phyloP scores from a whole-genome alignment of 2,113 vertebrate species.

The Hypocryptadius cinnamomeus region DNA sequence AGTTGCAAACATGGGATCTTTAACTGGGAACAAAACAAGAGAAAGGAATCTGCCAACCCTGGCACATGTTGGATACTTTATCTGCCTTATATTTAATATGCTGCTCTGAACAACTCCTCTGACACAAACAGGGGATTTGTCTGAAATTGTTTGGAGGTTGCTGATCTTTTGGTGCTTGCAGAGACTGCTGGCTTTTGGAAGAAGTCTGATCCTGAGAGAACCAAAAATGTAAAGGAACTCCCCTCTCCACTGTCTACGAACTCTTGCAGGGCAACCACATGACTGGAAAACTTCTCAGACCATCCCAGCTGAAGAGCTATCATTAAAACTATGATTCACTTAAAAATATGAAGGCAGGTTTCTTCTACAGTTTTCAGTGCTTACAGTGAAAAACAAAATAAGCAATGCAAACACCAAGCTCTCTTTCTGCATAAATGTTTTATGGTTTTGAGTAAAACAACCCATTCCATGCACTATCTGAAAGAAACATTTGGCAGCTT shows the following conservation, averaged over 20 bases:
- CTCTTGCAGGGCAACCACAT: neutral
- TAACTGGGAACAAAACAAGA: neutral
- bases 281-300: neutral
- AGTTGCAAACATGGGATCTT: neutral
- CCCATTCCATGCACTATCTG: neutral
- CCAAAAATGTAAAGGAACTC: neutral
- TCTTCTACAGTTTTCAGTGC: neutral
- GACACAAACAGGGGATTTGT: neutral
- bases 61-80: neutral
- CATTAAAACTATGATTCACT: neutral
- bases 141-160: neutral
- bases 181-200: neutral
- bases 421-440: neutral
- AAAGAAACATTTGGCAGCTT: neutral
- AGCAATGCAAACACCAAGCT: neutral
- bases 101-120: slow-evolving; percentile 25
- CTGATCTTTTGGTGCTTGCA: slow-evolving; percentile 14
- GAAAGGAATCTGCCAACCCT: neutral
- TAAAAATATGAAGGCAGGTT: neutral
- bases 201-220: neutral
- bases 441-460: neutral
- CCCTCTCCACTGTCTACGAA: neutral
- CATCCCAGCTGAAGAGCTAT: neutral
- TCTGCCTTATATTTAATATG: slow-evolving; percentile 1
- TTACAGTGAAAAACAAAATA: neutral